Base-by-base conservation (phyloP, 2,797 vertebrate genomes). In the Bradypodion ventrale region DNA sequence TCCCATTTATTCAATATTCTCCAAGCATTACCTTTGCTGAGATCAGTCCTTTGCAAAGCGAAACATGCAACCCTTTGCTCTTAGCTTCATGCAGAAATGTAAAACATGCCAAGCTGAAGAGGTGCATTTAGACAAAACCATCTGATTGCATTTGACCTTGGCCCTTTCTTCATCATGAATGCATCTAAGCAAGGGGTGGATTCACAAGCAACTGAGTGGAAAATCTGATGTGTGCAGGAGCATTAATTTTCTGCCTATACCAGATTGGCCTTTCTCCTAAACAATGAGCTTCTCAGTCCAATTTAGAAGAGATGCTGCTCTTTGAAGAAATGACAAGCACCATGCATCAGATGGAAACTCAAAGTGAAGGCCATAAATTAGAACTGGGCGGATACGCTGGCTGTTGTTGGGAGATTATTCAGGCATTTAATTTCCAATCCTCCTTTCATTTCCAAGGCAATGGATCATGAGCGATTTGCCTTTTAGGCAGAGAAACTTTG, bases 361-460 rank as follows among this genome's bases (percentile, higher is more conserved):
- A 68, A 84, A 81, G 68, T 79, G 87, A 86, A 84, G 68, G 82
- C 62, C 78, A 86, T 86, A 89, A 86, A 89, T 86, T 80, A 86
- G 35, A 89, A 77, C 21, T 52, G 56, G 2, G 3, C 25, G 23
- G 62, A 83, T n/a, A 77, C 13, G 10, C 62, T 40, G 4, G 82
- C 82, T 63, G 9, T n/a, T 65, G 68, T 60, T 35, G 82, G 78
- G 44, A 66, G 56, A 86, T 82, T 82, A 89, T 84, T 82, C 68
- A 82, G 85, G 75, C 60, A 82, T 86, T 82, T 87, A 83, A 86
- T 86, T 85, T 86, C 84, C 74, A 63, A 49, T 84, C 75, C 42
- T n/a, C 52, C 69, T 86, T 72, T 84, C 62, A 46, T 89, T 81
- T 60, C 19, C 37, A 78, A 75, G 73, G 72, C 35, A 84, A 49